A percentile compares a stretch with the other conserved stretches of the same genome.
Evolutionary conservation across 2,113 vertebrate species (phyloP).

Genomic region (Parus major): DNA sequence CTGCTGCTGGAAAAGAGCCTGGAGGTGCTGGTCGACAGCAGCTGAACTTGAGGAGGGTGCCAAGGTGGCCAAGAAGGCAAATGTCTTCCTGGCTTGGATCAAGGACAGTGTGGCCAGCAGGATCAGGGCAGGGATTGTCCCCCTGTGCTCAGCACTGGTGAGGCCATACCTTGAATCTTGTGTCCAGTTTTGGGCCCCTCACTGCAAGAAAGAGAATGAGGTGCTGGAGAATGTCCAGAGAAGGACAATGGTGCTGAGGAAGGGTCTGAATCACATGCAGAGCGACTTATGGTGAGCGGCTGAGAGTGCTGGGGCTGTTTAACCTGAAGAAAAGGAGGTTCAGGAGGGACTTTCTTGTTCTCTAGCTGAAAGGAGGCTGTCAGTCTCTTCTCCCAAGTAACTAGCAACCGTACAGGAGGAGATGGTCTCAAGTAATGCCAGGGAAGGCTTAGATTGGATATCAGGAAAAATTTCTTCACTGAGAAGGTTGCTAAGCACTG

Average conservation of each 20-base stretch:
- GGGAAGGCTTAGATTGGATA: background rate
- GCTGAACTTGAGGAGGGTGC: background rate
- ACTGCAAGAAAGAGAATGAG: background rate
- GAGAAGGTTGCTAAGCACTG: background rate
- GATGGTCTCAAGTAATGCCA: background rate
- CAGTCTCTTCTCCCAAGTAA: background rate
- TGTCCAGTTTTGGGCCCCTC: background rate
- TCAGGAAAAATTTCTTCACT: background rate
- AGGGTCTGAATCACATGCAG: background rate
- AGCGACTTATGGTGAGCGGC: rapidly evolving
- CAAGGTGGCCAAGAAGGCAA: background rate
- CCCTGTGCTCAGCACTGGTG: background rate
- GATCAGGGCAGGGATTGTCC: background rate
- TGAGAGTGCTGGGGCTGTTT: background rate
- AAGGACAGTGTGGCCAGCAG: background rate
- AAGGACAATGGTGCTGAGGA: rapidly evolving
- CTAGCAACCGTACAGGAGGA: background rate
- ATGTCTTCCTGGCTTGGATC: background rate
- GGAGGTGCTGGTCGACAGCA: rapidly evolving
- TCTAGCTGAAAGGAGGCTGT: background rate
- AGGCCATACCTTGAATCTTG: rapidly evolving
- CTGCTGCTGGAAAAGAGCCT: background rate
- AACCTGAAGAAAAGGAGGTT: background rate
- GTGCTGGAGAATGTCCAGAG: rapidly evolving
- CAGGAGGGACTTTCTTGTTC: background rate